Evolutionary conservation across 2,113 vertebrate genomes (phyloP).

Genomic region (Oncorhynchus gorbuscha): DNA sequence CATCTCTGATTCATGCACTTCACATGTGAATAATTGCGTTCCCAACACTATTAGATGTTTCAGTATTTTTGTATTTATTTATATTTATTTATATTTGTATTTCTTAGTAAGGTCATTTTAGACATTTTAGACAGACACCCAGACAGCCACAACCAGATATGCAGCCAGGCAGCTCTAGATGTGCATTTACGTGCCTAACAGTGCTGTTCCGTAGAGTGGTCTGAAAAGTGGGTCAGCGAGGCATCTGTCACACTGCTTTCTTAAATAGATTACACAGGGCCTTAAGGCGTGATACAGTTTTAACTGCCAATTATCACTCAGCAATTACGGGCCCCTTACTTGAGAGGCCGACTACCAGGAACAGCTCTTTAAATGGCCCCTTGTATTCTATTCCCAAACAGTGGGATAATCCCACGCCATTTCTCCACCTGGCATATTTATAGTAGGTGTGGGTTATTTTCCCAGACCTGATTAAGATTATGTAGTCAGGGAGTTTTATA

Average conservation of each 20-base stretch:
- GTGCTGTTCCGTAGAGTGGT: not conserved
- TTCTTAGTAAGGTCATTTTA: not conserved
- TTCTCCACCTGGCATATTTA: not conserved
- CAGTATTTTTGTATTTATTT: not conserved
- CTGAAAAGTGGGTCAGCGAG: slow-evolving; percentile 1
- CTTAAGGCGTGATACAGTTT: slow-evolving; percentile 9
- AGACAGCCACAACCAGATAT: not conserved
- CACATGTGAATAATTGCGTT: not conserved
- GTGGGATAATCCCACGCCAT: not conserved
- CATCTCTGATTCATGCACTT: too few species aligned
- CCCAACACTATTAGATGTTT: not conserved
- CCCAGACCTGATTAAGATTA: not conserved
- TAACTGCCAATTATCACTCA: slow-evolving; percentile 7
- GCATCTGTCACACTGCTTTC: not conserved
- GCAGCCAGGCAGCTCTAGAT: not conserved
- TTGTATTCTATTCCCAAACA: not conserved
- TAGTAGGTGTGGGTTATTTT: not conserved
- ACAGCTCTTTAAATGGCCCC: not conserved
- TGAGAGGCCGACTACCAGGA: not conserved
- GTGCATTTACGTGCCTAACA: not conserved
- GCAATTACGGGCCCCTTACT: not conserved
- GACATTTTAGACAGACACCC: too few species aligned
- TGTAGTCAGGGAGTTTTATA: not conserved
- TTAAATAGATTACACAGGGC: slow-evolving; percentile 15
- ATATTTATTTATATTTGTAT: not conserved